Percentiles rank a stretch among this genome's conserved stretches.
phyloP scores from a whole-genome alignment of 2,113 vertebrate species.

The Carlito syrichta region DNA sequence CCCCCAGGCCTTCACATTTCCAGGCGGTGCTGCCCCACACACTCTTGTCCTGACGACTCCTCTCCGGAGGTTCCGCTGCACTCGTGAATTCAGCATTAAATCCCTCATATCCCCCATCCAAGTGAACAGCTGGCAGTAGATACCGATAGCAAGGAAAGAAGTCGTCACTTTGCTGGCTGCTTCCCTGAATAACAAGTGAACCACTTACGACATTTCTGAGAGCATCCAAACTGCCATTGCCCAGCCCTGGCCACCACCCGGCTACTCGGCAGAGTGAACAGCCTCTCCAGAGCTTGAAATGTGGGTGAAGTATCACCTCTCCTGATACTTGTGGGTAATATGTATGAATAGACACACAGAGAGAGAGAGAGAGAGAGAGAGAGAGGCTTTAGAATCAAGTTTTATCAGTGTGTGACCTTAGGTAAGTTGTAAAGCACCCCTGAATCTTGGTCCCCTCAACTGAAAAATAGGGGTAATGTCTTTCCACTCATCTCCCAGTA shows the following conservation, averaged over 20 bases:
- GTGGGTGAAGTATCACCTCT: rapidly evolving
- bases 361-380: too few species aligned
- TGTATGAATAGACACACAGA: neutral
- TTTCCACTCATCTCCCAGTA: neutral
- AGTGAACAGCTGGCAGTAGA: slow-evolving; percentile 44
- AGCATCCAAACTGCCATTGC: neutral
- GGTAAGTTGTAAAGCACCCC: neutral
- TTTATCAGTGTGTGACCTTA: too few species aligned
- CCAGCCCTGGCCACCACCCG: neutral
- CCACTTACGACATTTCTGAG: neutral
- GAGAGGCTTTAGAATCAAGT: neutral
- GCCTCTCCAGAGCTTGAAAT: neutral
- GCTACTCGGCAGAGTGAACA: neutral
- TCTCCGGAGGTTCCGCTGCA: neutral
- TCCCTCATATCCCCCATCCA: neutral
- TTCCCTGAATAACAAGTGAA: slow-evolving; percentile 51
- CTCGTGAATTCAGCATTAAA: slow-evolving; percentile 50
- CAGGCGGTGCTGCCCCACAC: neutral
- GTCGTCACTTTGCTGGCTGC: slow-evolving; percentile 18
- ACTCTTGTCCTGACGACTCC: neutral
- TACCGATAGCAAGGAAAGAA: slow-evolving; percentile 51
- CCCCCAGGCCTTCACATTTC: neutral
- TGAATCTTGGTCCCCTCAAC: neutral
- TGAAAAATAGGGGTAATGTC: neutral
- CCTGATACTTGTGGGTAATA: neutral